These are phyloP conservation scores for Scolopax rusticola DNA, from an alignment of 2,797 vertebrate species.

Conservation along the genomic window DNA sequence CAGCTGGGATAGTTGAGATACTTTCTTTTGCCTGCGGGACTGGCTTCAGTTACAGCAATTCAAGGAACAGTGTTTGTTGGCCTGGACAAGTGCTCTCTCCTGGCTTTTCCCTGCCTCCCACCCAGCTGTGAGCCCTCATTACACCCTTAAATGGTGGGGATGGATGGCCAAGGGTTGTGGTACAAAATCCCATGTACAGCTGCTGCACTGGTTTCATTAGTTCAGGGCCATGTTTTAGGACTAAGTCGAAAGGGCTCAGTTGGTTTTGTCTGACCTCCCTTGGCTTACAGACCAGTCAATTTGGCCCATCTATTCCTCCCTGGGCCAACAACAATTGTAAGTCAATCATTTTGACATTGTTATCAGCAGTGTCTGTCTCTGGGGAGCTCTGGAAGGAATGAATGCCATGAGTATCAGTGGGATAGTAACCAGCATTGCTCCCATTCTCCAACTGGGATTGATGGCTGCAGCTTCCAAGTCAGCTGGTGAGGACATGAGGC, in stretches of 20 bases:
- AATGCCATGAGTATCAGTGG: background rate
- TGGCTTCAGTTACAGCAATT: background rate
- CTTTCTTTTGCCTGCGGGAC: background rate
- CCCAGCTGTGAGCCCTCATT: background rate
- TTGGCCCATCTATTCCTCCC: background rate
- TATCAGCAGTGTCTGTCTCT: background rate
- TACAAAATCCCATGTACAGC: background rate
- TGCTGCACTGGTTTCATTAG: background rate
- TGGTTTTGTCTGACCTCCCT: background rate
- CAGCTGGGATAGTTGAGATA: constrained; percentile 20
- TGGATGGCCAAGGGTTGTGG: background rate
- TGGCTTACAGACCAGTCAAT: background rate
- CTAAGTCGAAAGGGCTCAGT: background rate
- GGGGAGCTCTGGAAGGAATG: background rate
- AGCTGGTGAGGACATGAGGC: background rate
- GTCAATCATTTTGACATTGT: background rate
- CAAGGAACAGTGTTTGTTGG: background rate
- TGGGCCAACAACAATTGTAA: background rate
- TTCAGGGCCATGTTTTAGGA: background rate
- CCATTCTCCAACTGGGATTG: background rate
- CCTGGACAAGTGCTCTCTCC: background rate
- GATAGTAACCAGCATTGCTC: background rate
- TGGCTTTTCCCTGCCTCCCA: background rate
- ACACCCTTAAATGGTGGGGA: background rate
- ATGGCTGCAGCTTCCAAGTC: background rate